These are phyloP conservation scores for Chironomus tepperi DNA, from an alignment of 1,140 invertebrate genomes.

Conservation along the genomic window DNA sequence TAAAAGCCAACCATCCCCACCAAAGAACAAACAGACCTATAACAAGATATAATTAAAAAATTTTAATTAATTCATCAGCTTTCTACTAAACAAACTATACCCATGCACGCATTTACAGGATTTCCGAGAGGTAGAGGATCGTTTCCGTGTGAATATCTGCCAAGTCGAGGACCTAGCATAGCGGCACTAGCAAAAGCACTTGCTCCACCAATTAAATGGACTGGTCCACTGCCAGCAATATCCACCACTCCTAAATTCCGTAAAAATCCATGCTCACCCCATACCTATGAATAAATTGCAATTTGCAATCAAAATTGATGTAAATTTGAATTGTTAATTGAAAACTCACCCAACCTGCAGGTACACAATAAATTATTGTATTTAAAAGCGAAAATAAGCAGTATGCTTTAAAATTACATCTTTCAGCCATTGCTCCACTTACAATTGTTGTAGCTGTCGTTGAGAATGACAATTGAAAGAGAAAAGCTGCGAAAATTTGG, in stretches of 20 bases:
- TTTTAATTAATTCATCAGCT: not conserved
- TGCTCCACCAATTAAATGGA: conserved; percentile 73
- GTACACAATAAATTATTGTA: conserved; percentile 84
- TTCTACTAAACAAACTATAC: conserved; percentile 41
- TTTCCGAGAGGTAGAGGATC: conserved; percentile 71
- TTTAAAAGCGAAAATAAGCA: conserved; percentile 84
- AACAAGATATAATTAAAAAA: not conserved
- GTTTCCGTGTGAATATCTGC: conserved; percentile 69
- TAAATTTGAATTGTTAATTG: no score
- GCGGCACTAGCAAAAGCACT: conserved; percentile 77
- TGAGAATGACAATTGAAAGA: conserved; percentile 83
- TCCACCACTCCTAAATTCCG: conserved; percentile 73
- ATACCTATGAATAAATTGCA: conserved; percentile 49
- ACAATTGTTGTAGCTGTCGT: conserved; percentile 88
- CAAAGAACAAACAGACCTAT: conserved; percentile 66
- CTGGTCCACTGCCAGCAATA: conserved; percentile 84
- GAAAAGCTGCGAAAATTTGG: conserved; percentile 67
- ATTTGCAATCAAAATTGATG: conserved; percentile 26
- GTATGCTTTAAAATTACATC: conserved; percentile 81
- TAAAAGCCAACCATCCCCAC: conserved; percentile 92
- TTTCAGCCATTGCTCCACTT: conserved; percentile 81
- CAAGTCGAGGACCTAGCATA: conserved; percentile 82
- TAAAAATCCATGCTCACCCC: conserved; percentile 78
- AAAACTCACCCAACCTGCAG: conserved; percentile 90
- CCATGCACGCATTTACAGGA: conserved; percentile 85